A percentile compares a stretch with the other conserved stretches of the same genome.
Evolutionary conservation across 1,140 invertebrate species (phyloP).

Genomic region (Acromyrmex charruanus): DNA sequence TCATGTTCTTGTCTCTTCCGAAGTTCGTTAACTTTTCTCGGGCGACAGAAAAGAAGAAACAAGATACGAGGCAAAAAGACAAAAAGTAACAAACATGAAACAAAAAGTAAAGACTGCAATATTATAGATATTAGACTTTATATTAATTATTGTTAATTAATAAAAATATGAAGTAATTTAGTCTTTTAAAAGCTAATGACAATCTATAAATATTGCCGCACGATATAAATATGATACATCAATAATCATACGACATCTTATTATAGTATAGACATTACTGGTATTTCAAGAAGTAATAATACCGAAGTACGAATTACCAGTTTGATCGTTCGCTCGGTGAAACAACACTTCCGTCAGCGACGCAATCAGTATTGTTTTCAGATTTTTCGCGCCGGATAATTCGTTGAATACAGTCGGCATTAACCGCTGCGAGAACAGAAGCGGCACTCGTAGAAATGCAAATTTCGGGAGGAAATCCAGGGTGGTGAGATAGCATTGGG

Average conservation of each 20-base stretch:
- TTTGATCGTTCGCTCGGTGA: constrained; percentile 6
- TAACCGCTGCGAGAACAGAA: constrained; percentile 65
- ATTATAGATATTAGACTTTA: background rate
- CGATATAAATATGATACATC: background rate
- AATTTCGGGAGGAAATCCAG: constrained; percentile 73
- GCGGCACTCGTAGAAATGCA: constrained; percentile 79
- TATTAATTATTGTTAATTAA: background rate
- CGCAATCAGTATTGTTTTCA: constrained; percentile 17
- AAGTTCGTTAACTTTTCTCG: too few species aligned
- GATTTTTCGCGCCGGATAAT: constrained; percentile 23
- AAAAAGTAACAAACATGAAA: too few species aligned
- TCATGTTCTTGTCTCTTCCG: too few species aligned
- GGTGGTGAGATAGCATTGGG: constrained; percentile 43
- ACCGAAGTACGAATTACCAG: background rate
- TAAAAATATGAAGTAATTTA: background rate
- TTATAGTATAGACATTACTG: background rate
- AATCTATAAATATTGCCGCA: background rate
- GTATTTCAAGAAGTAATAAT: background rate
- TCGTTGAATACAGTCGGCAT: constrained; percentile 42
- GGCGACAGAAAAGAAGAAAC: too few species aligned
- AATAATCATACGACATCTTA: background rate
- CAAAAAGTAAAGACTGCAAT: too few species aligned
- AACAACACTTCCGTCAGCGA: constrained; percentile 40
- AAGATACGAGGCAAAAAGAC: too few species aligned
- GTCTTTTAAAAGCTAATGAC: background rate